These are phyloP conservation scores for Pogoniulus pusillus DNA, from an alignment of 2,797 vertebrate species.

Conservation along the genomic window DNA sequence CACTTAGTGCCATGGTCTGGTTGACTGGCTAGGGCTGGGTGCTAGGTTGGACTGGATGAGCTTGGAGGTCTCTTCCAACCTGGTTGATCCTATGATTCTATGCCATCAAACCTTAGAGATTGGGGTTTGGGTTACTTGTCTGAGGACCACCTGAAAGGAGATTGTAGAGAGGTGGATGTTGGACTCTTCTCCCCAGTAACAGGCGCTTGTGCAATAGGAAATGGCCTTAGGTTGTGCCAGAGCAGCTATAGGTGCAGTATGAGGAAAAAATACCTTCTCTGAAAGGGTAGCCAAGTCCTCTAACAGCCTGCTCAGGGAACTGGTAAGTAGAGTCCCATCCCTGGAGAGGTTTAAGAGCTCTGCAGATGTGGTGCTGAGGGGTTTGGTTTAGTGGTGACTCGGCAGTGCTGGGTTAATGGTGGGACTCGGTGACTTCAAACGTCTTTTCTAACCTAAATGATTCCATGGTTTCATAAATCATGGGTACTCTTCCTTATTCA, in stretches of 20 bases:
- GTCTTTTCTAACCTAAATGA: neutral
- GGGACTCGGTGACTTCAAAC: neutral
- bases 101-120: neutral
- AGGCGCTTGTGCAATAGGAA: neutral
- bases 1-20: too few species aligned
- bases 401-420: neutral
- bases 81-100: too few species aligned
- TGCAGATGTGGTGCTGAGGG: neutral
- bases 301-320: neutral
- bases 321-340: neutral
- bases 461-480: neutral
- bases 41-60: too few species aligned
- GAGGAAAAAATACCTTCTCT: too few species aligned
- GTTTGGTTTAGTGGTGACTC: neutral
- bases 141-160: neutral
- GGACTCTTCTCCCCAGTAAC: too few species aligned
- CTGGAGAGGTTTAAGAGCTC: neutral
- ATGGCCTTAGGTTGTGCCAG: neutral
- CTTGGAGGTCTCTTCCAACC: too few species aligned
- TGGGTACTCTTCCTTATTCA: neutral
- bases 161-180: neutral
- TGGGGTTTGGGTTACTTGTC: neutral
- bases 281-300: neutral
- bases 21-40: too few species aligned
- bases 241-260: neutral